phyloP scores from a whole-genome alignment of 2,113 vertebrate genomes.

The Mobula hypostoma region DNA sequence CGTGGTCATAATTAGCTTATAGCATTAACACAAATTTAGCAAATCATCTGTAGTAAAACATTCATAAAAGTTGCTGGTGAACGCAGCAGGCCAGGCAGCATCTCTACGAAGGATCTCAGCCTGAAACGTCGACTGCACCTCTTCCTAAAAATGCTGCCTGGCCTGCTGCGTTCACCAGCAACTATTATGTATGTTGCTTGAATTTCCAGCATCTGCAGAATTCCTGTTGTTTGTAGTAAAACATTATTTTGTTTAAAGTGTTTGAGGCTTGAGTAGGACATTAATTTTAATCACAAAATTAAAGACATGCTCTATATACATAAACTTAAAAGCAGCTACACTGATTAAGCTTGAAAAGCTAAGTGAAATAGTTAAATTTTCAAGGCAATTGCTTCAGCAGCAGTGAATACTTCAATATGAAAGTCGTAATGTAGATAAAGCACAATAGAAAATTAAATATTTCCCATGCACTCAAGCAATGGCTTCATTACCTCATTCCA shows the following conservation, averaged over 20 bases:
- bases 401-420: neutral
- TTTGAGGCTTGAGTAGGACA: neutral
- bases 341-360: neutral
- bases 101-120: too few species aligned
- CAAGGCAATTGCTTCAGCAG: neutral
- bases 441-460: conserved; percentile 16
- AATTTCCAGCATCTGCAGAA: too few species aligned
- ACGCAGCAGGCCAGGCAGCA: too few species aligned
- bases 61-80: too few species aligned
- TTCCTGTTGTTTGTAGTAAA: neutral
- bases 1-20: neutral
- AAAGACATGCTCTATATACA: neutral
- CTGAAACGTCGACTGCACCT: too few species aligned
- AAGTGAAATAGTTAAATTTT: neutral
- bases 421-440: neutral
- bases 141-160: too few species aligned
- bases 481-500: neutral
- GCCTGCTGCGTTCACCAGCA: too few species aligned
- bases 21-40: neutral
- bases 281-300: neutral
- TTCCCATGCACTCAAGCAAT: neutral
- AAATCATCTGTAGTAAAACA: neutral
- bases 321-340: neutral
- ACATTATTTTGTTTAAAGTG: neutral
- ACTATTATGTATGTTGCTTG: too few species aligned